Evolutionary conservation across 2,113 vertebrate species (phyloP), one percentile per base, ranked within the genome.

Genomic region (Fregata magnificens): DNA sequence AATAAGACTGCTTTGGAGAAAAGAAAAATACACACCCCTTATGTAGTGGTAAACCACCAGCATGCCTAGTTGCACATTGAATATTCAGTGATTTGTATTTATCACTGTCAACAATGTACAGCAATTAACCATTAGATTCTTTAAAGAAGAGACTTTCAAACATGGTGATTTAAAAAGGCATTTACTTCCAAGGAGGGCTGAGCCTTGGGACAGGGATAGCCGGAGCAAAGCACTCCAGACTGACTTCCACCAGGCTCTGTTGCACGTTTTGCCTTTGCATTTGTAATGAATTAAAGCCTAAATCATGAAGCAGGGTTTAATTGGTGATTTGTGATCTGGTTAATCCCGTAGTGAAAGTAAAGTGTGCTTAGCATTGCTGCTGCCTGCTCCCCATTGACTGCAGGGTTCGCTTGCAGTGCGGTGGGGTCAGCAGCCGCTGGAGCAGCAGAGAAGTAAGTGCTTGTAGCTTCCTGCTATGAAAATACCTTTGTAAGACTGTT

Each of bases 251-350:
- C 59, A 14, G n/a, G 14, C 40, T 91, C 65, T 32, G 7, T 7
- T 89, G 53, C 58, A 1, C 36, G 21, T 53, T 82, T 86, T 69
- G 66, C 69, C 56, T 65, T 66, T 45, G 40, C 2, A 0, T 92
- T 73, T 0, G 0, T 91, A 72, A 50, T 45, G 65, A 87, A 71
- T 80, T 77, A 55, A 93, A 81, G 62, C 44, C 66, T 73, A 62
- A 77, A 91, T 93, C 58, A 29, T 87, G 80, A 93, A 96, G 50
- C 38, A 26, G 76, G 63, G 7, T 91, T 93, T 86, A 92, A 86
- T 55, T 93, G 89, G 93, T 59, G 90, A 59, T 97, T 96, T 98
- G 96, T 94, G 81, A 83, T 94, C 71, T 88, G 95, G 81, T 95
- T 97, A 95, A 98, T 97, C 96, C 91, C 25, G 2, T 11, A 61